Conservation (phyloP, 2,888 invertebrate species). For the Stenoptilia bipunctidactyla region DNA sequence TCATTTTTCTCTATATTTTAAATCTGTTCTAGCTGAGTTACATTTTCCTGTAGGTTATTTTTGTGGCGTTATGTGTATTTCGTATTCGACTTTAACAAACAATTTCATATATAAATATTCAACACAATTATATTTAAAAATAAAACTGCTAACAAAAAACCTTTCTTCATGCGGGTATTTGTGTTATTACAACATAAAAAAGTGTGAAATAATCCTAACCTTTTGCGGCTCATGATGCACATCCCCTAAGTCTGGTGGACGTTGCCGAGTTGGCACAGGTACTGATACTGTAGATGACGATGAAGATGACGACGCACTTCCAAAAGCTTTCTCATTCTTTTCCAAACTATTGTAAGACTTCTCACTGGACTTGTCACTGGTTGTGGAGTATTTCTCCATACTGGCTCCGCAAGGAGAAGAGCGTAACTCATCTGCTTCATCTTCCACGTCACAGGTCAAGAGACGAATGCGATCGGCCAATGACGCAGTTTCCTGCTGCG, state of each 20-base stretch:
- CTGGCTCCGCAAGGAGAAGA: slow-evolving; percentile 78
- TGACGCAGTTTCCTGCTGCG: slow-evolving; percentile 78
- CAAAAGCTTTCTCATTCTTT: slow-evolving; percentile 65
- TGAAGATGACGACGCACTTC: slow-evolving; percentile 60
- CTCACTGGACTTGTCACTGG: slow-evolving; percentile 53
- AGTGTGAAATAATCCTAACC: too few species aligned
- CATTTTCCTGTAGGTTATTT: too few species aligned
- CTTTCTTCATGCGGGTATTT: too few species aligned
- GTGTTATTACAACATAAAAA: too few species aligned
- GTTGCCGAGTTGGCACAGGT: slow-evolving; percentile 39
- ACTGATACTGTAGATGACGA: slow-evolving; percentile 52
- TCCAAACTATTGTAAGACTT: slow-evolving; percentile 72
- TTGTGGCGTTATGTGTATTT: too few species aligned
- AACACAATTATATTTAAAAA: too few species aligned
- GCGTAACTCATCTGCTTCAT: slow-evolving; percentile 67
- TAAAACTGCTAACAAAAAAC: too few species aligned
- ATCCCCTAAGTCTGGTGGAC: slow-evolving; percentile 52
- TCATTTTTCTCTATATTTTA: too few species aligned
- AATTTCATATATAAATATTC: too few species aligned
- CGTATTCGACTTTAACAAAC: too few species aligned
- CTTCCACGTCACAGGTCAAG: slow-evolving; percentile 88
- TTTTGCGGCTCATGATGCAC: slow-evolving; percentile 54
- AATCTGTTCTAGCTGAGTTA: too few species aligned
- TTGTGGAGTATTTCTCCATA: slow-evolving; percentile 73
- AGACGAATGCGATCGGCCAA: slow-evolving; percentile 88